These are phyloP conservation scores for Caenorhabditis sp. DNA, from an alignment of 2,888 invertebrate species.

Conservation along the genomic window DNA sequence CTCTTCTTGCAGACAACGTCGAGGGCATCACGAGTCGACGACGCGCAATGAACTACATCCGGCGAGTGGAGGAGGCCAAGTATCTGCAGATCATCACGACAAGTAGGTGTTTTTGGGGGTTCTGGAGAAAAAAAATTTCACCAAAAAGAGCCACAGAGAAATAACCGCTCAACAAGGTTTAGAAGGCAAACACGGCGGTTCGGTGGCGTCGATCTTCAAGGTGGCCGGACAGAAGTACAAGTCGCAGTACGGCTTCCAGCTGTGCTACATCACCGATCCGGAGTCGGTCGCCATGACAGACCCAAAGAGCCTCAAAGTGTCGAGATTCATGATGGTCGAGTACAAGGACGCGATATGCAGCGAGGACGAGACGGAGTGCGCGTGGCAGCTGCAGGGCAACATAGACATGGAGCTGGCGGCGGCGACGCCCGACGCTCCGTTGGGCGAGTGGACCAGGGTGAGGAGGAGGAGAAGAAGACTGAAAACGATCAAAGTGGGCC, in stretches of 20 bases:
- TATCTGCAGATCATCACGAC: constrained; percentile 41
- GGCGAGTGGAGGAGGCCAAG: constrained; percentile 22
- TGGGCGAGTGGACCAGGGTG: constrained; percentile 75
- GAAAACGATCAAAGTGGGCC: background rate
- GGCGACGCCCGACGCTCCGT: constrained; percentile 51
- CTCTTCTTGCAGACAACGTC: constrained; percentile 46
- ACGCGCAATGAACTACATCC: constrained; percentile 48
- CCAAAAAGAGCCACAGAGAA: background rate
- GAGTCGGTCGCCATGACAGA: background rate
- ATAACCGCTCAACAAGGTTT: constrained; percentile 38
- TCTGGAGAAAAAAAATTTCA: background rate
- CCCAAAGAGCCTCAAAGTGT: constrained; percentile 11
- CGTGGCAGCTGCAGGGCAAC: constrained; percentile 40
- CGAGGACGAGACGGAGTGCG: constrained; percentile 43
- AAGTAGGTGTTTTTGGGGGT: constrained; percentile 28
- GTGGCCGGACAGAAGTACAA: constrained; percentile 82
- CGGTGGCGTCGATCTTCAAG: constrained; percentile 86
- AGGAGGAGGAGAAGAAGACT: background rate
- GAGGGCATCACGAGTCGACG: constrained; percentile 32
- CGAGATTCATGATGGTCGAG: constrained; percentile 61
- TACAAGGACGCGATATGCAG: constrained; percentile 36
- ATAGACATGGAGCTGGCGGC: constrained; percentile 68
- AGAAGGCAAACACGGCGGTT: constrained; percentile 51
- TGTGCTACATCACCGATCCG: constrained; percentile 89
- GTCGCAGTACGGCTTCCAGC: constrained; percentile 90